These are phyloP conservation scores for Nymphicus hollandicus DNA, from an alignment of 2,113 vertebrate genomes.

Conservation along the genomic window DNA sequence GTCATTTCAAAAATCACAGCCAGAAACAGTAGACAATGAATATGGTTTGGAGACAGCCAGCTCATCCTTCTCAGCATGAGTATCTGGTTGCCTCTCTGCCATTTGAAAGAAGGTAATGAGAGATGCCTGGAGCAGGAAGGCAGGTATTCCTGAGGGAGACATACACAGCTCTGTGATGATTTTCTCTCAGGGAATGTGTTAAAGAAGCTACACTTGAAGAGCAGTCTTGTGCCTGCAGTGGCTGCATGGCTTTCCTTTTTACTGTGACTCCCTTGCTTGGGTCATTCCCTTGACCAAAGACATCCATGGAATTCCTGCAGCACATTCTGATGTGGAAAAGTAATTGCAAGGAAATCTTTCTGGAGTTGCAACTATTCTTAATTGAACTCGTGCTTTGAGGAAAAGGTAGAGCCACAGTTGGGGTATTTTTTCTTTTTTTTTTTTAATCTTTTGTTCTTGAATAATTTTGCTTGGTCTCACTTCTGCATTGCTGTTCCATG, in stretches of 20 bases:
- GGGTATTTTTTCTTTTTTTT: background rate
- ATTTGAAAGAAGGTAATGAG: background rate
- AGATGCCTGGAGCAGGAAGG: background rate
- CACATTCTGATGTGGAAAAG: background rate
- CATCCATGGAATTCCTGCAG: background rate
- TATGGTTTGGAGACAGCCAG: background rate
- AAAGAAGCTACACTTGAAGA: background rate
- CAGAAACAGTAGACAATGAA: background rate
- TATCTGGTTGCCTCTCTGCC: background rate
- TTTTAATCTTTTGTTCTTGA: background rate
- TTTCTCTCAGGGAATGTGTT: background rate
- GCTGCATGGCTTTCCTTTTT: background rate
- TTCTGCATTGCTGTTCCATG: background rate
- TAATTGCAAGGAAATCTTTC: background rate
- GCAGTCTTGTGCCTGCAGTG: background rate
- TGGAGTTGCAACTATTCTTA: background rate
- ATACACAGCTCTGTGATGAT: accelerated
- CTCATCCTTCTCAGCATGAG: accelerated
- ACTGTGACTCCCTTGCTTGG: background rate
- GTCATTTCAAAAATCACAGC: background rate
- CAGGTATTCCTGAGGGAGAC: background rate
- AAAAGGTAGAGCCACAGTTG: background rate
- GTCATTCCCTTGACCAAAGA: background rate
- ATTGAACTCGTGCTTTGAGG: background rate
- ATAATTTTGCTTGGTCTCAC: background rate